Percentiles rank a stretch among this genome's conserved stretches.
Evolutionary conservation across 2,797 vertebrate genomes (phyloP).

Genomic region (Tympanoctomys barrerae): DNA sequence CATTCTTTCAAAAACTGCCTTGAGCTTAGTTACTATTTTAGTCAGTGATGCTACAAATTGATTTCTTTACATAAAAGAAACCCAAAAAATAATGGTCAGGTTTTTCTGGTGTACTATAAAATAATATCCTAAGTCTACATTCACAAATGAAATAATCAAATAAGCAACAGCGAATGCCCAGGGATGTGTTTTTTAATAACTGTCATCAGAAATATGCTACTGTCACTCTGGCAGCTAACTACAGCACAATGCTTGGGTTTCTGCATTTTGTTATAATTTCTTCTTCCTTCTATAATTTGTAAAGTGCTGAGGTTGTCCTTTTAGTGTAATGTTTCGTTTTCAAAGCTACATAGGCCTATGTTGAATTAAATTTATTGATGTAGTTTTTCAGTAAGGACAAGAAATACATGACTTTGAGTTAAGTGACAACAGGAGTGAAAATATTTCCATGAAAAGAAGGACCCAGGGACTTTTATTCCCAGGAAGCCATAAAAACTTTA

Average conservation of each 20-base stretch:
- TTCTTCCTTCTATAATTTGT: not conserved
- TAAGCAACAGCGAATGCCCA: not conserved
- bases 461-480: not conserved
- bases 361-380: not conserved
- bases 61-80: constrained; percentile 55
- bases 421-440: not conserved
- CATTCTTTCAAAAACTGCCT: constrained; percentile 35
- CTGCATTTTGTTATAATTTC: not conserved
- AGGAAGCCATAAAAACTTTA: not conserved
- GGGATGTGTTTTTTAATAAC: not conserved
- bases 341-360: not conserved
- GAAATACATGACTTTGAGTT: constrained; percentile 54
- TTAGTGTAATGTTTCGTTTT: too few relatives aligned
- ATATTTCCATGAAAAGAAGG: not conserved
- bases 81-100: not conserved
- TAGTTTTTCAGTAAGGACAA: not conserved
- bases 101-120: constrained; percentile 52
- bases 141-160: constrained; percentile 39
- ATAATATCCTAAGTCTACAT: constrained; percentile 11
- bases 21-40: constrained; percentile 66
- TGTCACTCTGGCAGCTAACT: not conserved
- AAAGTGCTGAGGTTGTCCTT: too few relatives aligned
- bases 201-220: not conserved
- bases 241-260: not conserved
- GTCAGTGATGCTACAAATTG: constrained; percentile 53